Evolutionary conservation across 2,888 invertebrate genomes (phyloP).

Genomic region (Ctenicera cuprea): DNA sequence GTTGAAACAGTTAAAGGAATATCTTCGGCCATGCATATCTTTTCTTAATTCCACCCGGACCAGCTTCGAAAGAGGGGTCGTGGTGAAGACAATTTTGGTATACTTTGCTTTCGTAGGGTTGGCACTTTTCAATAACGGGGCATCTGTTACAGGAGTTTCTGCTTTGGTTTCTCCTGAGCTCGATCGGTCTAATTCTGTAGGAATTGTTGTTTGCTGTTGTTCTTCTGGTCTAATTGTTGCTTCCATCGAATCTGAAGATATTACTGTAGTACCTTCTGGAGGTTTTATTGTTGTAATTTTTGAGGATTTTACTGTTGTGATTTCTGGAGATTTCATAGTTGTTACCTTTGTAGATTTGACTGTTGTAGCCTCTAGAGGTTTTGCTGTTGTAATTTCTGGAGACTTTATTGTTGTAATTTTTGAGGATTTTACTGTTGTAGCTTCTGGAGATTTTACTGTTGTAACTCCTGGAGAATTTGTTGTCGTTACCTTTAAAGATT

Average conservation of each 20-base stretch:
- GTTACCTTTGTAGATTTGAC: no score
- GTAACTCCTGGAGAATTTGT: no score
- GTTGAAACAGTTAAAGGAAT: constrained; percentile 75
- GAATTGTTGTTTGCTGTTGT: background rate
- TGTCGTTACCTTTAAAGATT: no score
- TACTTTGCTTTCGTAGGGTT: constrained; percentile 67
- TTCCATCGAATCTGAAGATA: background rate
- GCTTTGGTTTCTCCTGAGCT: constrained; percentile 61
- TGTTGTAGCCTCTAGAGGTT: no score
- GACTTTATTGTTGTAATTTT: no score
- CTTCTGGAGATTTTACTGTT: no score
- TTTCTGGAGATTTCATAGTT: no score
- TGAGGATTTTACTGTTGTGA: background rate
- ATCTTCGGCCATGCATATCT: constrained; percentile 53
- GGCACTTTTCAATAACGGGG: constrained; percentile 67
- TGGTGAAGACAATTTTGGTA: constrained; percentile 61
- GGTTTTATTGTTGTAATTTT: background rate
- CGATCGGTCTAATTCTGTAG: background rate
- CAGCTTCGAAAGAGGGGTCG: constrained; percentile 66
- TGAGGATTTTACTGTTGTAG: no score
- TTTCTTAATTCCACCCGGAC: constrained; percentile 67
- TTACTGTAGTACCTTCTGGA: background rate
- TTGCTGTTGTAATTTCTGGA: no score
- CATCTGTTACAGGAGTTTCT: constrained; percentile 64
- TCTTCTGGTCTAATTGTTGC: background rate